Evolutionary conservation across 2,113 vertebrate species (phyloP), one percentile per base, ranked within the genome.

Genomic region (Taxidea taxus): DNA sequence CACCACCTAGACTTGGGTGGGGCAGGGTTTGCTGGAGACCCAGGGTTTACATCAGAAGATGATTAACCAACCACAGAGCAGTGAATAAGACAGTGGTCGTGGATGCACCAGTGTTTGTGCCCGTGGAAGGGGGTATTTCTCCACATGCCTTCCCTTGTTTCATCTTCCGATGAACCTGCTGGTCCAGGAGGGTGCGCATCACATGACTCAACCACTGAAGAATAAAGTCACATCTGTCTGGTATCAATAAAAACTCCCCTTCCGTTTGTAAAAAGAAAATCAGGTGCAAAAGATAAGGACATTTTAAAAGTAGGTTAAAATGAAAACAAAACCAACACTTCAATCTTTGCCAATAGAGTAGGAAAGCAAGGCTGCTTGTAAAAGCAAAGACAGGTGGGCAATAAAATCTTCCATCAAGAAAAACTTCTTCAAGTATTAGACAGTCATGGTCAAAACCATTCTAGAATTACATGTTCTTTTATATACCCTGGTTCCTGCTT

Each of bases 101-200:
- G 8, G 27, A 37, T 0, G 7, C 7, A 15, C 47, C 15, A 16
- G 25, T 62, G 0, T 3, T 1, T 0, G 0, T 4, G 9, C 7
- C 62, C 0, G 0, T 0, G 31, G 14, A 6, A 20, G 1, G 20
- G 21, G 39, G 11, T 23, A 9, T 16, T 37, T 39, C 9, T 68
- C 31, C 80, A 2, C 31, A 18, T 39, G 18, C 18, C 49, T 31
- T 60, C 62, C 77, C 51, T 42, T 44, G 34, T 11, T 37, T 49
- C 27, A 1, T 51, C 85, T 82, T 68, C 7, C 1, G 15, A n/a
- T 56, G 44, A 80, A 47, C 27, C 39, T 54, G 1, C 42, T 51
- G 54, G 5, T 29, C 68, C 2, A 0, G 37, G 62, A 58, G 39
- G 60, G 51, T 39, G 13, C 27, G 1, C 14, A 25, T 25, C 20